Evolutionary conservation across 2,797 vertebrate species (phyloP), one percentile per base, ranked within the genome.

Genomic region (Cossypha caffra): DNA sequence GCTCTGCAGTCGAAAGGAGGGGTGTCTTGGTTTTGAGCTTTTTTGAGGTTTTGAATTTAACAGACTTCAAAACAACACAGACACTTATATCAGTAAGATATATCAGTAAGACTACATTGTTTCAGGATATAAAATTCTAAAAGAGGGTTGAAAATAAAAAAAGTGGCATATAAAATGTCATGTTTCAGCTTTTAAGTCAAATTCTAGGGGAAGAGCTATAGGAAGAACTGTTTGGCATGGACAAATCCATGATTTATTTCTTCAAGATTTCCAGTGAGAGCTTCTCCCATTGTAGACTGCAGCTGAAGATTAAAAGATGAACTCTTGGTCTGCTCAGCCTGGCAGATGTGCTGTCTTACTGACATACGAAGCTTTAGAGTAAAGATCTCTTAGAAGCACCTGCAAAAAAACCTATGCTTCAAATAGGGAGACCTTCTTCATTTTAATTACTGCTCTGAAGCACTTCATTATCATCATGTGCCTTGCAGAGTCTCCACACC

Each of bases 381-480:
- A 58, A 89, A 79, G 62, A 73, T 69, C 35, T 10, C 43, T 33
- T n/a, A 52, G 54, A 86, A 82, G n/a, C 25, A 52, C n/a, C 35
- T 79, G 31, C 35, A n/a, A 88, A 80, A 80, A 89, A 67, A 12
- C 2, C 23, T 29, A 0, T 59, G 19, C 48, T 86, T 67, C 35
- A 40, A 79, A 63, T 7, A 66, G 50, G 38, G 18, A 37, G 28
- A 40, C 33, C 13, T 42, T 47, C 31, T 88, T 94, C 77, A 54
- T 90, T 86, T 88, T 88, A 55, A 73, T 85, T 95, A 66, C 63
- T 82, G 51, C 47, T 82, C 71, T 64, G 69, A 78, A 86, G 42
- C 43, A 64, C 86, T 24, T 29, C 24, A 13, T 80, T 84, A 13
- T 29, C 50, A 62, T 78, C 26, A 6, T 29, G 31, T 69, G 73